phyloP scores from a whole-genome alignment of 2,888 invertebrate genomes.

The Ernsta delagoae region DNA sequence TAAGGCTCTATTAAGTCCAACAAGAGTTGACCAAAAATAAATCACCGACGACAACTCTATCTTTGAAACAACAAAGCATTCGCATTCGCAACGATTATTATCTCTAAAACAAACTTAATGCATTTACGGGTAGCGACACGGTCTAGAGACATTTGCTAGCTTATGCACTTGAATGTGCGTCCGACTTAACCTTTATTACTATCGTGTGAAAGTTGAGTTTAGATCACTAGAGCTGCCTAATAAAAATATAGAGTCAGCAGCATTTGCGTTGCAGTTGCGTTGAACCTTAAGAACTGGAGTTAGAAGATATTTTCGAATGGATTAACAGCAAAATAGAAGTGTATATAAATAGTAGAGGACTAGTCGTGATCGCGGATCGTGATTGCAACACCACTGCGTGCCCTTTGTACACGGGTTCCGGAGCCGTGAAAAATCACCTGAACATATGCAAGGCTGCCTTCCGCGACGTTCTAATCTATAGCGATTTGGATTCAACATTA shows the following conservation, averaged over 20 bases:
- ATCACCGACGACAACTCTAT: slow-evolving; percentile 81
- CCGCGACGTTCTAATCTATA: slow-evolving; percentile 73
- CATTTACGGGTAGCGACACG: slow-evolving; percentile 84
- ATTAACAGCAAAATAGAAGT: slow-evolving; percentile 45
- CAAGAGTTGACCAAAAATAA: slow-evolving; percentile 79
- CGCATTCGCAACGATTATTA: slow-evolving; percentile 82
- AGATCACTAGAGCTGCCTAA: slow-evolving; percentile 5
- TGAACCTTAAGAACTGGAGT: slow-evolving; percentile 47
- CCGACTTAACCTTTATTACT: slow-evolving; percentile 47
- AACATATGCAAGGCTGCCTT: slow-evolving; percentile 77
- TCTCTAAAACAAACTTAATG: slow-evolving; percentile 83
- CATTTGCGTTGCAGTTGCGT: slow-evolving; percentile 45
- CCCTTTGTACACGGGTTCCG: slow-evolving; percentile 81
- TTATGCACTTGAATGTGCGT: slow-evolving; percentile 53
- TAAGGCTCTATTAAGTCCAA: slow-evolving; percentile 69
- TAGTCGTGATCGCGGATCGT: slow-evolving; percentile 82
- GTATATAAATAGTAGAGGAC: slow-evolving; percentile 72
- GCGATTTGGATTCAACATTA: slow-evolving; percentile 58
- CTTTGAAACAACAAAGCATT: slow-evolving; percentile 75
- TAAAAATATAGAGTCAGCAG: slow-evolving; percentile 38
- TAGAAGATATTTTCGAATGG: slow-evolving; percentile 55
- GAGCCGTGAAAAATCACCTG: slow-evolving; percentile 84
- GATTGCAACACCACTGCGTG: slow-evolving; percentile 83
- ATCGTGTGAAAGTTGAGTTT: slow-evolving; percentile 55
- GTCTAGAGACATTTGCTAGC: slow-evolving; percentile 76